Evolutionary conservation across 2,113 vertebrate species (phyloP), one percentile per base, ranked within the genome.

Genomic region (Choloepus hoffmanni): DNA sequence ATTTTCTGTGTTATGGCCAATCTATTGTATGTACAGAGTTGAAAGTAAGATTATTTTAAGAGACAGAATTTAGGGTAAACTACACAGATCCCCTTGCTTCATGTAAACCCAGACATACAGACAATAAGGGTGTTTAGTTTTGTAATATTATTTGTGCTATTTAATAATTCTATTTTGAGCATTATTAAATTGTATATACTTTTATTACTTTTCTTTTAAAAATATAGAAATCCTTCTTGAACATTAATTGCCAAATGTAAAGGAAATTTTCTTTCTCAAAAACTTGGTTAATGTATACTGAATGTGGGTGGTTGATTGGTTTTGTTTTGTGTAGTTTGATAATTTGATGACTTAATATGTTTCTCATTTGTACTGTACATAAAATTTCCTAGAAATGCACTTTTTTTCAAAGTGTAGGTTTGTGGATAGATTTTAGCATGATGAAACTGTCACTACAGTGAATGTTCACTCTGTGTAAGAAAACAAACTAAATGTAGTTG

Each of bases 161-260:
- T 99, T 98, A 98, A 98, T 98, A 93, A 88, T 98, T 98, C 93
- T 97, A 91, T 97, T 98, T 97, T 98, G 93, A 97, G 95, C 93
- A 95, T 97, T 98, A 96, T 98, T 98, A 98, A 97, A 98, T 95
- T 98, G 98, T 99, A 98, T 97, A 99, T 99, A 98, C 97, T 98
- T 98, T 98, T 97, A 97, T 96, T 97, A 97, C 95, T 97, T 98
- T 97, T 98, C 96, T 85, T 89, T 93, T 70, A 86, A 96, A 92
- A 76, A 55, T 85, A 95, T 94, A 85, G 87, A 98, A 97, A 95
- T 95, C 55, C 96, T 96, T 98, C 96, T 94, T 94, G 94, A 98
- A 98, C 97, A 85, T 89, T 98, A 97, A 96, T 98, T 99, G 98
- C 98, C 98, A 98, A 98, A 98, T 98, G 98, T 98, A 98, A 99